These are phyloP conservation scores for Ancistrus triradiatus DNA, from an alignment of 2,113 vertebrate species.

Conservation along the genomic window DNA sequence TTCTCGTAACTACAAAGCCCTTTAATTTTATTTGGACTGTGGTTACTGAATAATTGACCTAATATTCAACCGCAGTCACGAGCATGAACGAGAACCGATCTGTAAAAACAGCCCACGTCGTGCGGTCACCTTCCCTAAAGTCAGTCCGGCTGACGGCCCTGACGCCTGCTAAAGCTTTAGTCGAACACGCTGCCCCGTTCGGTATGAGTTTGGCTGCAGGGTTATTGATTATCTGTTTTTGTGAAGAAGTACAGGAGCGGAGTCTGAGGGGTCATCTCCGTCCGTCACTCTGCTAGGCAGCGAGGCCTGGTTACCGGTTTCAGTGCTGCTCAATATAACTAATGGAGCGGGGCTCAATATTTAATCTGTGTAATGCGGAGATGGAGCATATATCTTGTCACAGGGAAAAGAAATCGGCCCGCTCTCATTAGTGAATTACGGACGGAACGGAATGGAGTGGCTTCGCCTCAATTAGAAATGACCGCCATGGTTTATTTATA, in stretches of 20 bases:
- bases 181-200: neutral
- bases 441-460: conserved; percentile 58
- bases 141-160: too few relatives aligned
- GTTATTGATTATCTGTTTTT: conserved; percentile 3
- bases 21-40: too few relatives aligned
- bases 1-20: too few relatives aligned
- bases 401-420: conserved; percentile 67
- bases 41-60: too few relatives aligned
- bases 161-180: neutral
- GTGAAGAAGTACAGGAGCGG: neutral
- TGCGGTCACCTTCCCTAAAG: neutral
- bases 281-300: conserved; percentile 27
- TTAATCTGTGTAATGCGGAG: conserved; percentile 73
- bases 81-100: neutral
- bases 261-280: conserved; percentile 4
- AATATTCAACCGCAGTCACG: too few relatives aligned
- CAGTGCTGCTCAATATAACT: conserved; percentile 66
- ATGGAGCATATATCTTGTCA: conserved; percentile 71
- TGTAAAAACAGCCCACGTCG: neutral
- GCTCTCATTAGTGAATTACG: conserved; percentile 68
- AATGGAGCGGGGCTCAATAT: conserved; percentile 71
- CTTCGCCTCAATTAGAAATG: conserved; percentile 65
- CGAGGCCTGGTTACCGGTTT: conserved; percentile 62
- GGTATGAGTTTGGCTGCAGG: neutral
- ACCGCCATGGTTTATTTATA: conserved; percentile 66